A percentile compares a stretch with the other conserved stretches of the same genome.
phyloP scores from a whole-genome alignment of 2,113 vertebrate genomes.

The Calypte anna region DNA sequence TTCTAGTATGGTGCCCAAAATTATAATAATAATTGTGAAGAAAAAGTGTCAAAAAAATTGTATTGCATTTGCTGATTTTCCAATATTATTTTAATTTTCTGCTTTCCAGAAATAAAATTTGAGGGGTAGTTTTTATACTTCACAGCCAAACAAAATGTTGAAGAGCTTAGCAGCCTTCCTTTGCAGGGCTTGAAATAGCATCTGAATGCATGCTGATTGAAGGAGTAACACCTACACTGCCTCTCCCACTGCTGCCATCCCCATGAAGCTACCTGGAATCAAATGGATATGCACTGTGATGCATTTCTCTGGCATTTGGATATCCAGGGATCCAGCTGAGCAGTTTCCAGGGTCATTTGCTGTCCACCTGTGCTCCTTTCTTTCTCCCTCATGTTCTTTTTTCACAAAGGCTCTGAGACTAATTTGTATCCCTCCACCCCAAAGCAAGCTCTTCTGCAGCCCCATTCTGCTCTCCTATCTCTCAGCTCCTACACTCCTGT shows the following conservation, averaged over 20 bases:
- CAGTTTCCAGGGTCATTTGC: not conserved
- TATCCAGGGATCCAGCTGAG: not conserved
- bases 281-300: not conserved
- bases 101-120: not conserved
- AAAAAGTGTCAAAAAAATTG: not conserved
- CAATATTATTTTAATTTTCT: not conserved
- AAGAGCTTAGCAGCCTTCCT: not conserved
- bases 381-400: not conserved
- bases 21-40: not conserved
- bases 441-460: not conserved
- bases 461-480: not conserved
- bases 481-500: not conserved
- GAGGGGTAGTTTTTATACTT: accelerated
- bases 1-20: not conserved
- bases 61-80: not conserved
- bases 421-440: not conserved
- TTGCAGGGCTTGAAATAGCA: slow-evolving; percentile 21
- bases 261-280: not conserved
- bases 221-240: not conserved
- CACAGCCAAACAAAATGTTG: not conserved
- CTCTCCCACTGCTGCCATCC: not conserved
- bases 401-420: not conserved
- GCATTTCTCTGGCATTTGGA: not conserved
- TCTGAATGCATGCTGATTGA: not conserved
- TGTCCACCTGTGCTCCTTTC: not conserved